phyloP scores from a whole-genome alignment of 2,113 vertebrate genomes.

The Thamnophis sirtalis region DNA sequence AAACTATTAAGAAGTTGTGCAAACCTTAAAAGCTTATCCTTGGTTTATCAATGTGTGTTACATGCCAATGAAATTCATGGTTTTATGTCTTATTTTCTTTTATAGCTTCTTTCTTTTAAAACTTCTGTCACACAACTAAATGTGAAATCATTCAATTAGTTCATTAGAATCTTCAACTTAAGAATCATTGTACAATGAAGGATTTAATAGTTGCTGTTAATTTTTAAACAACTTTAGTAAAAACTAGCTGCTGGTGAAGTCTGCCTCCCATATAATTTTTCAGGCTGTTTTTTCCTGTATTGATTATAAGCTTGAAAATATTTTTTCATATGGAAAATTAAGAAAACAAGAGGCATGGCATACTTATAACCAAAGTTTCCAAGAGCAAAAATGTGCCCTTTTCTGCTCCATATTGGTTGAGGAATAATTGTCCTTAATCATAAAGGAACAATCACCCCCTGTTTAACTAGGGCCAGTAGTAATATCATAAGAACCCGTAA shows the following conservation, averaged over 20 bases:
- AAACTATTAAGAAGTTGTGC: neutral
- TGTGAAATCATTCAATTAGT: neutral
- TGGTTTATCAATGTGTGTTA: neutral
- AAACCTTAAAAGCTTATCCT: neutral
- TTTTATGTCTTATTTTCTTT: neutral
- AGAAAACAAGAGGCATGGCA: neutral
- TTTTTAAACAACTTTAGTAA: neutral
- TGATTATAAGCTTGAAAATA: neutral
- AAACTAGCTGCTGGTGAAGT: neutral
- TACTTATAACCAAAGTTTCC: neutral
- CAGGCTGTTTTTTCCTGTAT: fast-evolving
- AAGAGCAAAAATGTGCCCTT: neutral
- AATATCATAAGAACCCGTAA: neutral
- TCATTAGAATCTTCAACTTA: constrained; percentile 4
- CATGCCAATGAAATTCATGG: neutral
- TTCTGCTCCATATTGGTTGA: neutral
- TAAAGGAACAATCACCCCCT: neutral
- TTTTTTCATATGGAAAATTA: neutral
- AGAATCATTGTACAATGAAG: neutral
- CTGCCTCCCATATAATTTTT: neutral
- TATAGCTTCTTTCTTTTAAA: neutral
- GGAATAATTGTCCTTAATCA: constrained; percentile 19
- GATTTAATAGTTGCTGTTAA: neutral
- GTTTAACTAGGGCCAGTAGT: constrained; percentile 1
- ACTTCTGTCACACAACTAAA: neutral